Percentiles rank a stretch among this genome's conserved stretches.
These are phyloP conservation scores for Heterodera schachtii DNA, from an alignment of 1,140 invertebrate species.

Conservation along the genomic window DNA sequence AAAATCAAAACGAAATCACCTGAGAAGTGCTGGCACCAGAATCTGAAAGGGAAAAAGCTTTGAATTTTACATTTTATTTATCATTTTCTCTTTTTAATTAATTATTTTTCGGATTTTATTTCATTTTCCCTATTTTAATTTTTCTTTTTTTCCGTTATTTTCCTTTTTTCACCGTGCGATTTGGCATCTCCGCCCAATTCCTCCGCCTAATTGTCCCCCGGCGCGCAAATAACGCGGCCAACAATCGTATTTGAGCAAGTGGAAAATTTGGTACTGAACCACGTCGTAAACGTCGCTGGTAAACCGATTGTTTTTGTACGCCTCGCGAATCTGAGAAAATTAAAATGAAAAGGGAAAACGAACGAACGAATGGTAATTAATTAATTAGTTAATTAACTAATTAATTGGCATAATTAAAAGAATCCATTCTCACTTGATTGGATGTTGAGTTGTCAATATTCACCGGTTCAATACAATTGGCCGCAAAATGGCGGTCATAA, in stretches of 20 bases:
- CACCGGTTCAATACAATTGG: conserved; percentile 61
- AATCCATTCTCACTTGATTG: conserved; percentile 35
- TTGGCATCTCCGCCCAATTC: conserved; percentile 36
- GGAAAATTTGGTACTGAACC: conserved; percentile 63
- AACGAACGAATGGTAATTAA: neutral
- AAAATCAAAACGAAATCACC: neutral
- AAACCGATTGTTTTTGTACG: conserved; percentile 50
- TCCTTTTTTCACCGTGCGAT: conserved; percentile 9
- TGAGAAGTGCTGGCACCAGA: conserved; percentile 27
- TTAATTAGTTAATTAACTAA: neutral
- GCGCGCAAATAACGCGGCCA: conserved; percentile 61
- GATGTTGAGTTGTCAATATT: conserved; percentile 63
- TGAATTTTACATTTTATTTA: no score
- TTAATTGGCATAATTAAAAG: no score
- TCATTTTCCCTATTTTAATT: neutral
- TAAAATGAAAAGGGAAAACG: neutral
- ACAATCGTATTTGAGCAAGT: conserved; percentile 62
- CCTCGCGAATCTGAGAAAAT: conserved; percentile 45
- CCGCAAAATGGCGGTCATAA: conserved; percentile 61
- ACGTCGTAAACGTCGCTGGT: conserved; percentile 57
- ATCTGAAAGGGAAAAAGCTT: conserved; percentile 1
- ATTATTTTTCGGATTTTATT: no score
- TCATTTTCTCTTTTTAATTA: no score
- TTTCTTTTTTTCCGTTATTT: neutral
- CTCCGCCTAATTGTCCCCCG: conserved; percentile 50